Evolutionary conservation across 2,113 vertebrate genomes (phyloP).

Genomic region (Oncorhynchus masou): DNA sequence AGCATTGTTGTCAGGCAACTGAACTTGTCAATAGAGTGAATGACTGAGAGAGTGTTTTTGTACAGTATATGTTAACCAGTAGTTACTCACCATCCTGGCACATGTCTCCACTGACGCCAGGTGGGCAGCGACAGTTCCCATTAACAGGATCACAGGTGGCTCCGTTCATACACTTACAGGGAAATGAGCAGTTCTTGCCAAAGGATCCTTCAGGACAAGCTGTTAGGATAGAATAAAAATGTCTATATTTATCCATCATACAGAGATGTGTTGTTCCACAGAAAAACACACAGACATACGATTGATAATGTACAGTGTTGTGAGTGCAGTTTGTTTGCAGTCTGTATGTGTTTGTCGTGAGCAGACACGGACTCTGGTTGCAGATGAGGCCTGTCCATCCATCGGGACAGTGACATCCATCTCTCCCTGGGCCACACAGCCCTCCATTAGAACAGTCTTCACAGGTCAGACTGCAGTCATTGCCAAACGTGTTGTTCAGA

Average conservation of each 20-base stretch:
- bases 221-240: slow-evolving; percentile 44
- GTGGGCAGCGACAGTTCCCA: slow-evolving; percentile 87
- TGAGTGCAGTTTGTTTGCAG: not conserved
- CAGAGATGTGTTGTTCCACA: no score
- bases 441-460: slow-evolving; percentile 86
- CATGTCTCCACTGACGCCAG: slow-evolving; percentile 79
- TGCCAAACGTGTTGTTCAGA: slow-evolving; percentile 85
- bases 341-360: not conserved
- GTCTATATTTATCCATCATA: no score
- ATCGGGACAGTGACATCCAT: slow-evolving; percentile 77
- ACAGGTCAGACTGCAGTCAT: slow-evolving; percentile 89
- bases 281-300: no score
- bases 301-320: no score
- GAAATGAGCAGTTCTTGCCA: slow-evolving; percentile 85
- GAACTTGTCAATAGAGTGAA: not conserved
- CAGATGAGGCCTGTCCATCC: slow-evolving; percentile 89
- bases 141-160: slow-evolving; percentile 81
- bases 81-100: slow-evolving; percentile 87
- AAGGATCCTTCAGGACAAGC: slow-evolving; percentile 82
- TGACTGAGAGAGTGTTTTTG: no score
- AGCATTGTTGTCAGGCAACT: not conserved
- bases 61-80: not conserved
- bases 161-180: slow-evolving; percentile 85
- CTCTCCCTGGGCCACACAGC: slow-evolving; percentile 66
- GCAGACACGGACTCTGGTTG: slow-evolving; percentile 85